Base-by-base conservation (phyloP, 1,140 invertebrate species). In the Vanessa atalanta region DNA sequence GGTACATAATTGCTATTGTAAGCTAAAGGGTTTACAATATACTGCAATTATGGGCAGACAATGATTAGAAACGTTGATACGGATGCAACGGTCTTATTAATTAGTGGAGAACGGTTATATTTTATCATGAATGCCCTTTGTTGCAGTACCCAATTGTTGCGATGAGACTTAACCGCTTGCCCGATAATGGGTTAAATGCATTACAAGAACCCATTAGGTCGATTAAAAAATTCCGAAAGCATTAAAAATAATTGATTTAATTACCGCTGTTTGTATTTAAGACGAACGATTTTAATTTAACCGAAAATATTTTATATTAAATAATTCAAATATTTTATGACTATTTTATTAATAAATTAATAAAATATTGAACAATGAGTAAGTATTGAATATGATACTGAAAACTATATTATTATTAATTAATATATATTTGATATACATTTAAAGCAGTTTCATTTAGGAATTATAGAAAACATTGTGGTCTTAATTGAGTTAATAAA, bases 21-120 rank as follows among this genome's bases (percentile, higher is more conserved):
- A 80, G 82, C 78, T 88, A 90, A 88, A 87, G 87, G 89, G 83
- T 90, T 90, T 90, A 90, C 87, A 89, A 91, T 91, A 91, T 89
- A 87, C 82, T 85, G 83, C 85, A 88, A 91, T 91, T 90, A 91
- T 84, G 81, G 74, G 76, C 79, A 87, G 85, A 90, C 88, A 90
- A 87, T 87, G 87, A 91, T 89, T 88, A 89, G 87, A 88, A 89
- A 89, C 85, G 83, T 85, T 88, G 82, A 84, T 84, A 87, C 83
- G 86, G 84, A 85, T 85, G 79, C 78, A 78, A 82, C 83, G 78
- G 75, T 80, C 78, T 79, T 83, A 85, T 87, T 87, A 86, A 86
- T 86, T 87, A 84, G 72, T 72, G 51, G 72, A 77, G 65, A 68
- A 75, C 75, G 79, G 77, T 78, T 80, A 82, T 80, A 83, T 83